Conservation (phyloP, 2,797 vertebrate genomes). For the Antennarius maculatus region DNA sequence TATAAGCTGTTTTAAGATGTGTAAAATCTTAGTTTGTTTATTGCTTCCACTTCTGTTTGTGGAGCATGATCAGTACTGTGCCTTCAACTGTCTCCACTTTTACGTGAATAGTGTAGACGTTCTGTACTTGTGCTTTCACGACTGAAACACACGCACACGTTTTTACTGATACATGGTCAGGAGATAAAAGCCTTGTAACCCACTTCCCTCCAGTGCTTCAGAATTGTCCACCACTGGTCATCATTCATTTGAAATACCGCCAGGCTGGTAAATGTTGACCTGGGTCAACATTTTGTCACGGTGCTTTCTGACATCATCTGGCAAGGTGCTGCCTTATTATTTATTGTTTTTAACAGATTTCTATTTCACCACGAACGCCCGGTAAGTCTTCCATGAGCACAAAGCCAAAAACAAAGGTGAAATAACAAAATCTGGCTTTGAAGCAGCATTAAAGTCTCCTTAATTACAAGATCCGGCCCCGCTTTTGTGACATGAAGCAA, state of each 20-base stretch:
- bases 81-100: too few species aligned
- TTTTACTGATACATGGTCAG: too few species aligned
- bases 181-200: too few species aligned
- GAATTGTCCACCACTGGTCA: not conserved
- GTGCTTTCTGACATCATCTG: slow-evolving; percentile 6
- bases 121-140: too few species aligned
- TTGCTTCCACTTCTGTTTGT: too few species aligned
- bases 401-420: slow-evolving; percentile 5
- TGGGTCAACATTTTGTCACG: slow-evolving; percentile 17
- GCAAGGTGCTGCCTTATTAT: not conserved
- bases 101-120: too few species aligned
- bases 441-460: slow-evolving; percentile 2
- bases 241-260: slow-evolving; percentile 24
- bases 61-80: too few species aligned
- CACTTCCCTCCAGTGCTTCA: too few species aligned
- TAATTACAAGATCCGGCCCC: slow-evolving; percentile 4
- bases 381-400: slow-evolving; percentile 10
- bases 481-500: slow-evolving; percentile 13
- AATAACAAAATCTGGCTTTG: slow-evolving; percentile 13
- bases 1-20: too few species aligned
- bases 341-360: slow-evolving; percentile 1
- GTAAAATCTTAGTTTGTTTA: too few species aligned
- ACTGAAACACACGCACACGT: too few species aligned
- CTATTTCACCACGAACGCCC: slow-evolving; percentile 4
- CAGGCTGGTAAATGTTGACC: slow-evolving; percentile 13